phyloP scores from a whole-genome alignment of 2,888 invertebrate species.

The Agrenia bidenticulata region DNA sequence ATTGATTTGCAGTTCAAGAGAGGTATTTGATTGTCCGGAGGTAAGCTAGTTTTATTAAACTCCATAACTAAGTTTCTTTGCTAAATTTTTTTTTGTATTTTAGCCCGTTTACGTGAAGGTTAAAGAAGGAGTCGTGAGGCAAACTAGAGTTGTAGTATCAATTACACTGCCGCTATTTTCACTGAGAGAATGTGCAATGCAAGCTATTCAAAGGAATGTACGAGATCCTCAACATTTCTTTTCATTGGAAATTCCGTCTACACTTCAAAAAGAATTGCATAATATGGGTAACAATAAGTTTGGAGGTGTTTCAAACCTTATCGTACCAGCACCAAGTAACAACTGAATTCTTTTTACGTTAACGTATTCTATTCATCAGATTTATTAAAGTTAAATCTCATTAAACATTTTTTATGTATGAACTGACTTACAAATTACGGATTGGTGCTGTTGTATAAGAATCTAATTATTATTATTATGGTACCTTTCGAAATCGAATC shows the following conservation, averaged over 20 bases:
- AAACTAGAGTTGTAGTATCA: constrained; percentile 57
- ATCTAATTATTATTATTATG: too few relatives aligned
- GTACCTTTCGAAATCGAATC: too few relatives aligned
- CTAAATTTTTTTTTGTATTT: constrained; percentile 11
- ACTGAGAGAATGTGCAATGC: constrained; percentile 59
- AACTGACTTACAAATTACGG: too few relatives aligned
- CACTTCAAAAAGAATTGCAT: constrained; percentile 49
- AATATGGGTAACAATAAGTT: neutral
- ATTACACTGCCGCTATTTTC: constrained; percentile 62
- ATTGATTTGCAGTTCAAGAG: constrained; percentile 60
- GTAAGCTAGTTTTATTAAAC: constrained; percentile 23
- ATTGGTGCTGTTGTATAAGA: too few relatives aligned
- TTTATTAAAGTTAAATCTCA: too few relatives aligned
- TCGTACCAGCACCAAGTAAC: too few relatives aligned
- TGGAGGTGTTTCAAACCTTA: too few relatives aligned
- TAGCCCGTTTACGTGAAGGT: constrained; percentile 40
- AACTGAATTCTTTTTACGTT: too few relatives aligned
- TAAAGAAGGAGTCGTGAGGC: constrained; percentile 32
- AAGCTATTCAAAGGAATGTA: constrained; percentile 59
- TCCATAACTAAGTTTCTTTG: neutral
- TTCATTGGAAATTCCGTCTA: constrained; percentile 58
- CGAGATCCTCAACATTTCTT: constrained; percentile 55
- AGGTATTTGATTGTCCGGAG: constrained; percentile 54
- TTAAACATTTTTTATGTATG: too few relatives aligned
- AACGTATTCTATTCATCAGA: too few relatives aligned